phyloP scores from a whole-genome alignment of 2,113 vertebrate genomes.

The Leucoraja erinaceus region DNA sequence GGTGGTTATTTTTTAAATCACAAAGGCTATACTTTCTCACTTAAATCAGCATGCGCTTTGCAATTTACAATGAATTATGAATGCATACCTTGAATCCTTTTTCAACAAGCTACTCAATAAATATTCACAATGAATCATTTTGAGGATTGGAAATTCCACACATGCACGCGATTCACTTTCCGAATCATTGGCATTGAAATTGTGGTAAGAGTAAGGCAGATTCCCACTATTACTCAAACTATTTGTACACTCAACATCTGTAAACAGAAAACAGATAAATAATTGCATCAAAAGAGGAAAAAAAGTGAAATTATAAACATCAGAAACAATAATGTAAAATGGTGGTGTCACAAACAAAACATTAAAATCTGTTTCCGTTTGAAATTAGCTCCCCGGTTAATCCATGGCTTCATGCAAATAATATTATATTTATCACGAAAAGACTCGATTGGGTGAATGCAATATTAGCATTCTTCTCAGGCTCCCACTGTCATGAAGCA shows the following conservation, averaged over 20 bases:
- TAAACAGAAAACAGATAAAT: neutral
- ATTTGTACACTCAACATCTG: neutral
- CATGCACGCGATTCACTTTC: neutral
- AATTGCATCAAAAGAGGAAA: neutral
- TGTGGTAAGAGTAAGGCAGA: neutral
- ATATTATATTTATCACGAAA: neutral
- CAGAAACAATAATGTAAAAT: neutral
- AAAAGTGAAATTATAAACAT: neutral
- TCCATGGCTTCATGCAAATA: neutral
- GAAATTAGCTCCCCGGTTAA: neutral
- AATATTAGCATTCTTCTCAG: too few species aligned
- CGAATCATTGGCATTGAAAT: constrained; percentile 3
- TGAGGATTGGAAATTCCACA: constrained; percentile 32
- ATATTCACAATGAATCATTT: constrained; percentile 20
- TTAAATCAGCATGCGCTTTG: neutral
- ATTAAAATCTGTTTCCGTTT: neutral
- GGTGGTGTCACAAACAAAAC: neutral
- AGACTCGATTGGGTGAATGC: neutral
- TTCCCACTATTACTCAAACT: neutral
- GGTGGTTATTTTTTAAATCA: neutral
- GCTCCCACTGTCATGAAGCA: too few species aligned
- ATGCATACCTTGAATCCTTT: constrained; percentile 16
- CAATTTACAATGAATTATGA: neutral
- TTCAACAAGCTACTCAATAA: constrained; percentile 26
- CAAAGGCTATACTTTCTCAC: neutral